Base-by-base conservation (phyloP, 2,113 vertebrate genomes). In the Bubo scandiacus region DNA sequence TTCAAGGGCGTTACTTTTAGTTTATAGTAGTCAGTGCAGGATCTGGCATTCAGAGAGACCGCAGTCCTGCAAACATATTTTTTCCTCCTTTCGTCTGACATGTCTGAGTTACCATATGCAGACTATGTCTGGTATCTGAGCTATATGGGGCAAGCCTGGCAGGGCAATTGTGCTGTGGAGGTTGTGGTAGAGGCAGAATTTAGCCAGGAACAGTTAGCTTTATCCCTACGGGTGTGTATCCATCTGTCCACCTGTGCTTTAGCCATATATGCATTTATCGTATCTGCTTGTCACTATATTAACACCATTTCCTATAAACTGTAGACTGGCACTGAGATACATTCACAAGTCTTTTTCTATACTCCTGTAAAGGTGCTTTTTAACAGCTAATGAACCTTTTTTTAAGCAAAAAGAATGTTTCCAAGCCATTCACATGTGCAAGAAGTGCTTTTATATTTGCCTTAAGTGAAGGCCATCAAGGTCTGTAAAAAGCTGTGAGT, bases 391-490 rank as follows among this genome's bases (percentile, higher is more conserved):
- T 7, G 12, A 86, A 38, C 18, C 2, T 30, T 19, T 66, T 91
- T 66, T 49, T 32, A 82, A 90, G 65, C 18, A 5, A 43, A 66
- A 95, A 70, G n/a, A 49, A 78, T 0, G 1, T 52, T 92, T 52
- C 27, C 32, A 81, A 72, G 62, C 42, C 36, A 20, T 88, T 90
- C n/a, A 61, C n/a, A 10, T 9, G 43, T 38, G 18, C 73, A 55
- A 81, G 77, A 65, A 81, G 15, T 40, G 29, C 9, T 93, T 96
- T 93, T 59, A 71, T 84, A 95, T 90, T 92, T 88, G n/a, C 66
- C 58, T 52, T 58, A 74, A 91, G 66, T 58, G 54, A 67, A 84
- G 67, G 89, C 92, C 73, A n/a, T 79, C 49, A 58, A 83, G 40
- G 68, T 73, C 43, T 81, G 70, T 54, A 80, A 94, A 89, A 52